phyloP scores from a whole-genome alignment of 2,888 invertebrate species.

The Dromius quadrimaculatus region DNA sequence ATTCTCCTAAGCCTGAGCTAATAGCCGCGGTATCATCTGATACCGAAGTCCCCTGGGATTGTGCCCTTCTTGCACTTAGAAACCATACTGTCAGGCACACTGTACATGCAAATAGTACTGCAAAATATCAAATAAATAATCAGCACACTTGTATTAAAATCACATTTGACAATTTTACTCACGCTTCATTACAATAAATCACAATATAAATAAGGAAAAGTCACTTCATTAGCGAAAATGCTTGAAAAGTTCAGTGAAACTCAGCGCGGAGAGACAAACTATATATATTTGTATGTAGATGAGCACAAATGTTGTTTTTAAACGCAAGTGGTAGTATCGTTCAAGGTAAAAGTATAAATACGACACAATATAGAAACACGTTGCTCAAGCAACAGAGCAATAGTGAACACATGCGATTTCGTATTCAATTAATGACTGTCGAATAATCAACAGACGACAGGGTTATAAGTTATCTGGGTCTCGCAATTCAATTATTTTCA shows the following conservation, averaged over 20 bases:
- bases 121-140: conserved; percentile 29
- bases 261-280: conserved; percentile 1
- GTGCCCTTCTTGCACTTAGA: conserved; percentile 27
- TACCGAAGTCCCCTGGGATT: conserved; percentile 31
- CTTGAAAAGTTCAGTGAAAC: conserved; percentile 7
- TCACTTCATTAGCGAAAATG: conserved; percentile 22
- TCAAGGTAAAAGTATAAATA: conserved; percentile 9
- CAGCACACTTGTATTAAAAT: neutral
- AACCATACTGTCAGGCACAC: conserved; percentile 39
- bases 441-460: neutral
- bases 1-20: conserved; percentile 22
- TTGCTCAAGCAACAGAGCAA: neutral
- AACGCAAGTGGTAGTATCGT: neutral
- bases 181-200: conserved; percentile 30
- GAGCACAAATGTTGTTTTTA: neutral
- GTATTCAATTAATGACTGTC: conserved; percentile 9
- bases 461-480: conserved; percentile 5
- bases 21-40: conserved; percentile 30
- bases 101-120: conserved; percentile 28
- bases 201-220: conserved; percentile 7
- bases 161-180: conserved; percentile 2
- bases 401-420: neutral
- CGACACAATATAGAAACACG: conserved; percentile 5
- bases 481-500: conserved; percentile 4
- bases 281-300: conserved; percentile 11